Base-by-base conservation (phyloP, 2,888 invertebrate species). In the Xiphydria camelus region DNA sequence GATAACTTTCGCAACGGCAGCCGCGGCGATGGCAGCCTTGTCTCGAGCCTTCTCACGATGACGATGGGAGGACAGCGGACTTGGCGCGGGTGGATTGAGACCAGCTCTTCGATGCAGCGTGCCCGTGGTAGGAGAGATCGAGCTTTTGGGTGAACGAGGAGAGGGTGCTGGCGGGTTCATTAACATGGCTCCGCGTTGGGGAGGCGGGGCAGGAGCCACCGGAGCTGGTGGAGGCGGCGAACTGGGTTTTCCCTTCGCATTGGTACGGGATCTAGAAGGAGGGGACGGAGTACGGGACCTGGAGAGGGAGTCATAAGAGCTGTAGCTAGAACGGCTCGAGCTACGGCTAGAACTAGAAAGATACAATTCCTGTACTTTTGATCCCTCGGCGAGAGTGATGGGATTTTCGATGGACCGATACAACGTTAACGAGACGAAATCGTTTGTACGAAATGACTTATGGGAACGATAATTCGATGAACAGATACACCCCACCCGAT, bases 91-190 rank as follows among this genome's bases (percentile, higher is more conserved):
- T 32, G 75, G 75, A 52, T 75, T 75, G 2, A 75, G 58, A 4
- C 73, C 74, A 7, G 72, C 73, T 3, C 75, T 67, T 45, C 75
- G 64, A 43, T 75, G 75, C 4, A 75, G 51, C 10, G 71, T 70
- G 3, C 71, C 71, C 29, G 73, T 71, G n/a, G 67, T 66, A 4
- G 75, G 74, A 4, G 75, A 75, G n/a, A 68, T 68, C 21, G 64
- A 68, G 10, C 68, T 72, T 51, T 72, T 73, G 4, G 81, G 77
- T 22, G 82, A 79, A 3, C 77, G 68, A 10, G 78, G 79, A 51
- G 80, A 79, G 47, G 87, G 87, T 52, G 87, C 87, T 10, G 87
- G 87, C 49, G 87, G 87, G 76, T 87, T 87, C 87, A 87, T 87
- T 49, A 86, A 77, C 45, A 86, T 84, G 4, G 70, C 70, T 20